Base-by-base conservation (phyloP, 2,797 vertebrate species). In the Epinephelus coioides region DNA sequence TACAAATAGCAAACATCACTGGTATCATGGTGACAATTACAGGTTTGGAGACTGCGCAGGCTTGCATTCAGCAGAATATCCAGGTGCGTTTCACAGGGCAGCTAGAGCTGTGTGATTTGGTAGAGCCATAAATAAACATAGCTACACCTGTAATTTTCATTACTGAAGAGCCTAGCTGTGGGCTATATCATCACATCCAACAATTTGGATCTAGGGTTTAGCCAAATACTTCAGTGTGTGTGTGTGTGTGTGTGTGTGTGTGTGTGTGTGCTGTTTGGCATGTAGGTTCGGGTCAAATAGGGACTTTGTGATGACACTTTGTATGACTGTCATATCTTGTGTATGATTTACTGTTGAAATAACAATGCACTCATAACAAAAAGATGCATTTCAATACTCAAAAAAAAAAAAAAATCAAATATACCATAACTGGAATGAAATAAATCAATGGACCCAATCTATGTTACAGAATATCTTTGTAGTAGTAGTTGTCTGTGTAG, bases 101-200 rank as follows among this genome's bases (percentile, higher is more conserved):
- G 51, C 54, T 25, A 13, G 54, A 59, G 67, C 38, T 0, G 54
- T 69, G 80, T 91, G 87, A 93, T 92, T 93, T 86, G 87, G 86
- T 72, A 65, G 77, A 86, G 65, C 83, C 86, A 69, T 71, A 81
- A 87, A 79, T 79, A 92, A 78, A 30, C 89, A 90, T 88, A 89
- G 79, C 90, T 89, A 91, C 90, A 91, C 92, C 93, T n/a, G 91
- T 93, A 87, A 95, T 95, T 95, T 95, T 94, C 95, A 95, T 96
- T 94, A 95, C 91, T 86, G 85, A 81, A 84, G 79, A 86, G 85
- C 68, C 62, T 21, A 76, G 72, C 85, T 86, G 83, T 74, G 82
- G 76, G 73, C 86, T 79, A 82, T 64, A 85, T 78, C 66, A 71
- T 50, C 15, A 77, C 73, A 80, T 79, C 60, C 76, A 88, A 78